Conservation (phyloP, 2,113 vertebrate species). For the Pandion haliaetus region DNA sequence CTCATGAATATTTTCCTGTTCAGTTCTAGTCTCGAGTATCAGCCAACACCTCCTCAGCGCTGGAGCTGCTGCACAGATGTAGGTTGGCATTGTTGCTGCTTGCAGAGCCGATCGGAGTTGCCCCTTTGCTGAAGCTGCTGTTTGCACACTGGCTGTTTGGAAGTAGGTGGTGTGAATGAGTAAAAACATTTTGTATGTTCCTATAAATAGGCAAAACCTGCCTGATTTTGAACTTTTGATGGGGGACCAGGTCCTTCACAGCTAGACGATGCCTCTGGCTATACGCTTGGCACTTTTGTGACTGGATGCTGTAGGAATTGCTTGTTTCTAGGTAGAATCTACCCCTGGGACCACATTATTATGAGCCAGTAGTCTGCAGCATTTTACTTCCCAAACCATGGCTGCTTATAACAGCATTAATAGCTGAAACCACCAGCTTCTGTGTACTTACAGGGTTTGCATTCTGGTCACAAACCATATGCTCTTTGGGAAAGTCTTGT, state of each 20-base stretch:
- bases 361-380: neutral
- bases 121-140: neutral
- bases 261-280: neutral
- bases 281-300: rapidly evolving
- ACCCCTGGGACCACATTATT: neutral
- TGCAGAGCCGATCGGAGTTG: neutral
- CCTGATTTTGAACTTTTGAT: neutral
- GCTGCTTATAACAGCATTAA: neutral
- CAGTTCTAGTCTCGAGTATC: rapidly evolving
- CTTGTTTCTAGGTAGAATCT: neutral
- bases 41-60: neutral
- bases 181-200: neutral
- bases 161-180: neutral
- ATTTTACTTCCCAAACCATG: neutral
- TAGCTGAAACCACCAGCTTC: neutral
- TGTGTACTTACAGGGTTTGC: neutral
- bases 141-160: neutral
- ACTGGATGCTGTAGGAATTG: neutral
- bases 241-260: neutral
- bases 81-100: neutral
- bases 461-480: neutral
- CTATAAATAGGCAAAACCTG: neutral
- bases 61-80: neutral
- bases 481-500: neutral
- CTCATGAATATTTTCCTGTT: neutral